Evolutionary conservation across 2,797 vertebrate genomes (phyloP).

Genomic region (Threskiornis aethiopicus): DNA sequence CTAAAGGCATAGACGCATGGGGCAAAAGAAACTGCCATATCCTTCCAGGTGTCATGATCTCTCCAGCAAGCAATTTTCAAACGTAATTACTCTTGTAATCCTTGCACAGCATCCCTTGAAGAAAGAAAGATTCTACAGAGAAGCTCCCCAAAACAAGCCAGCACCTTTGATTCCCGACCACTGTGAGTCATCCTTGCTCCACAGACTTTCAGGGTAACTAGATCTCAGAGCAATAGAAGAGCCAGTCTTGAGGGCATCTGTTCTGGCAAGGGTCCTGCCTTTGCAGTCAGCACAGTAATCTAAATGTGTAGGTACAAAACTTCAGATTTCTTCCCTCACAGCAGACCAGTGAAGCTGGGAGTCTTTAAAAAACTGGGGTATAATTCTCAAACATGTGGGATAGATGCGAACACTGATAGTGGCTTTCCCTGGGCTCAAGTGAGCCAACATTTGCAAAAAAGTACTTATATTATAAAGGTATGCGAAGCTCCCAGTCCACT

Average conservation of each 20-base stretch:
- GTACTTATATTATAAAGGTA: background rate
- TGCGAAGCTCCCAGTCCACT: background rate
- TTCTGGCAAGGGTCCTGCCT: background rate
- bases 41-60: background rate
- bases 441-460: background rate
- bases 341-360: background rate
- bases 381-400: background rate
- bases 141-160: background rate
- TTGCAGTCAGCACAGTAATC: background rate
- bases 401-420: background rate
- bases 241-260: background rate
- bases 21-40: background rate
- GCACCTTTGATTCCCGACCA: background rate
- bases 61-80: background rate
- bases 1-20: background rate
- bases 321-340: background rate
- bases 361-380: background rate
- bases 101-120: background rate
- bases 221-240: background rate
- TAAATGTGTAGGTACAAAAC: background rate
- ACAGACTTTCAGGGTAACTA: background rate
- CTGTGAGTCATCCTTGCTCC: background rate
- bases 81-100: background rate
- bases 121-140: background rate
- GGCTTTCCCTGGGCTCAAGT: background rate